These are phyloP conservation scores for Porites evermanni DNA, from an alignment of 92 coral and sea anemone species.

Conservation along the genomic window DNA sequence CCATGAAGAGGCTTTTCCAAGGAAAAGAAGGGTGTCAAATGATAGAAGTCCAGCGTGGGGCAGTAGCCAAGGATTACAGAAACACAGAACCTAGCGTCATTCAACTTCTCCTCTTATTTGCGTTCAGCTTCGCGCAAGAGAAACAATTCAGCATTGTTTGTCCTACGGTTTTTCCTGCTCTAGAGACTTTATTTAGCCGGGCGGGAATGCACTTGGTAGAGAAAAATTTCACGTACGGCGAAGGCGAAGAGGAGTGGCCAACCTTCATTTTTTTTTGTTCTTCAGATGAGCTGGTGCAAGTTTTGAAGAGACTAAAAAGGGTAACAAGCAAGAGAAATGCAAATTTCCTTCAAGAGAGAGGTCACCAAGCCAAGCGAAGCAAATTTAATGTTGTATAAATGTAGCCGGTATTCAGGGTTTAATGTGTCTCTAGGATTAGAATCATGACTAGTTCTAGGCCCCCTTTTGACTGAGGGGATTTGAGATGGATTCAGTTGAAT, in stretches of 20 bases:
- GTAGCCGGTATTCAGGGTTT: background rate
- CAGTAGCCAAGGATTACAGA: slow-evolving; percentile 55
- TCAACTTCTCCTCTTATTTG: slow-evolving; percentile 40
- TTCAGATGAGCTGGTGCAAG: slow-evolving; percentile 25
- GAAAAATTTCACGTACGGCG: slow-evolving; percentile 63
- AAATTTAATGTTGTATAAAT: slow-evolving; percentile 60
- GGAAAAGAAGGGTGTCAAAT: slow-evolving; percentile 25
- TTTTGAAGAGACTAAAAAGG: slow-evolving; percentile 37
- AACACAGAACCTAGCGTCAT: slow-evolving; percentile 47
- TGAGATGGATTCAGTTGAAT: no score
- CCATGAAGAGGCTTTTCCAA: slow-evolving; percentile 44
- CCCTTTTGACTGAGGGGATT: no score
- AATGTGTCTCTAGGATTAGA: background rate
- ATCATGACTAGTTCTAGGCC: no score
- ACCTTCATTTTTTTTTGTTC: slow-evolving; percentile 63
- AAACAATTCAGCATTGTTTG: slow-evolving; percentile 56
- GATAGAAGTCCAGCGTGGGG: slow-evolving; percentile 67
- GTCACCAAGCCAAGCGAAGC: slow-evolving; percentile 43
- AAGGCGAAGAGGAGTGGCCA: slow-evolving; percentile 61
- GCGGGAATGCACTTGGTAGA: slow-evolving; percentile 63
- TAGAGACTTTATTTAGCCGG: slow-evolving; percentile 65
- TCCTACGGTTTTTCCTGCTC: slow-evolving; percentile 63
- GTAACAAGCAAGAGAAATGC: slow-evolving; percentile 30
- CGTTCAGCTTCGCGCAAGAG: slow-evolving; percentile 57
- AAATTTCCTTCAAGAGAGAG: slow-evolving; percentile 47